A percentile compares a stretch with the other conserved stretches of the same genome.
phyloP scores from a whole-genome alignment of 2,113 vertebrate genomes.

The Tetrao urogallus region DNA sequence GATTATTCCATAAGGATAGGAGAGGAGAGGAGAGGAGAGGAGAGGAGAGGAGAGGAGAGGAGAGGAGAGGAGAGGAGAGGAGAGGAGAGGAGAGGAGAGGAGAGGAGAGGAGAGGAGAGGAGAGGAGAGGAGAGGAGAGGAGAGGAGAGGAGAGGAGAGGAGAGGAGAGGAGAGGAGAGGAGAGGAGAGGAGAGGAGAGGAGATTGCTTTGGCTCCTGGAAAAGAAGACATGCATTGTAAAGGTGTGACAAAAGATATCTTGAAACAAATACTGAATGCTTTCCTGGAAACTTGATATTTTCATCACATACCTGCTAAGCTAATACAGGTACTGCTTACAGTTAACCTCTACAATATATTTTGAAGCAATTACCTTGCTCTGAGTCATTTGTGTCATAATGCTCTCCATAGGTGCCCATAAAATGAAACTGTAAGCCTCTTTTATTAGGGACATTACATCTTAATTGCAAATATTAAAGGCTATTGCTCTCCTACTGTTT shows the following conservation, averaged over 20 bases:
- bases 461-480: conserved; percentile 86
- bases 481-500: conserved; percentile 76
- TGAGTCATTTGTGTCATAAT: conserved; percentile 84
- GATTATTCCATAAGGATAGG: conserved; percentile 52
- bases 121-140: too few relatives aligned
- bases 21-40: too few relatives aligned
- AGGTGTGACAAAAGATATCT: background rate
- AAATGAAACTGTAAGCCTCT: conserved; percentile 83
- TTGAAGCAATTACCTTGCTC: conserved; percentile 83
- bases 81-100: too few relatives aligned
- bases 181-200: too few relatives aligned
- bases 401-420: conserved; percentile 83
- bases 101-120: too few relatives aligned
- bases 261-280: conserved; percentile 62
- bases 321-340: conserved; percentile 80
- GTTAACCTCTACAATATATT: conserved; percentile 80
- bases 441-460: conserved; percentile 83
- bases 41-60: too few relatives aligned
- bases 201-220: background rate
- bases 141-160: too few relatives aligned
- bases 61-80: too few relatives aligned
- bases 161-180: too few relatives aligned
- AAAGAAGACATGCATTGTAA: background rate
- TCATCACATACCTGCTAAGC: conserved; percentile 76
- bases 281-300: conserved; percentile 78